A percentile compares a stretch with the other conserved stretches of the same genome.
Evolutionary conservation across 2,797 vertebrate genomes (phyloP).

Genomic region (Poeciliopsis turneri): DNA sequence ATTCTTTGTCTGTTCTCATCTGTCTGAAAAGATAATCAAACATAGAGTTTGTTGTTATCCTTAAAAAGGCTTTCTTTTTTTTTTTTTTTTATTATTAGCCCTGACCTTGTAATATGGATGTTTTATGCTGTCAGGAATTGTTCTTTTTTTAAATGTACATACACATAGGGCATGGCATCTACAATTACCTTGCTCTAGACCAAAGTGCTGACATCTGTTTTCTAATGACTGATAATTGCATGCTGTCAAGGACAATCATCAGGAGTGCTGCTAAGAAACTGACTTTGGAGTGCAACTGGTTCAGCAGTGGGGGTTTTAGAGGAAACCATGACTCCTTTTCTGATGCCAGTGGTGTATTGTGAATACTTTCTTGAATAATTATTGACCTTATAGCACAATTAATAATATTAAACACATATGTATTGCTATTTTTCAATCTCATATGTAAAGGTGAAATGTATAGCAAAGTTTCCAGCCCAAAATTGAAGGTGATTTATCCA

Average conservation of each 20-base stretch:
- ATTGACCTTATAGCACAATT: neutral
- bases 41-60: constrained; percentile 20
- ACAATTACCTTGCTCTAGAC: constrained; percentile 73
- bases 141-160: constrained; percentile 36
- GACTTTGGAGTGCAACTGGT: constrained; percentile 41
- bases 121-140: constrained; percentile 36
- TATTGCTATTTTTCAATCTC: neutral
- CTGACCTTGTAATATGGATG: constrained; percentile 47
- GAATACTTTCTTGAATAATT: neutral
- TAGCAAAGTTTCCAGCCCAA: neutral
- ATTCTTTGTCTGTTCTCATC: constrained; percentile 42
- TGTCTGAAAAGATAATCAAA: constrained; percentile 39
- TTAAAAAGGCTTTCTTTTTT: constrained; percentile 23
- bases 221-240: constrained; percentile 94
- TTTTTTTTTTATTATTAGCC: constrained; percentile 39
- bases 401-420: neutral
- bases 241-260: constrained; percentile 90
- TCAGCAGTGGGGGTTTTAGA: constrained; percentile 45
- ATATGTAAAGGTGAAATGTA: neutral
- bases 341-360: neutral
- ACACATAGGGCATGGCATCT: constrained; percentile 57
- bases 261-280: constrained; percentile 82
- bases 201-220: constrained; percentile 89
- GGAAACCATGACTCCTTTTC: neutral
- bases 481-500: neutral